Evolutionary conservation across 2,113 vertebrate genomes (phyloP).

Genomic region (Vidua macroura): DNA sequence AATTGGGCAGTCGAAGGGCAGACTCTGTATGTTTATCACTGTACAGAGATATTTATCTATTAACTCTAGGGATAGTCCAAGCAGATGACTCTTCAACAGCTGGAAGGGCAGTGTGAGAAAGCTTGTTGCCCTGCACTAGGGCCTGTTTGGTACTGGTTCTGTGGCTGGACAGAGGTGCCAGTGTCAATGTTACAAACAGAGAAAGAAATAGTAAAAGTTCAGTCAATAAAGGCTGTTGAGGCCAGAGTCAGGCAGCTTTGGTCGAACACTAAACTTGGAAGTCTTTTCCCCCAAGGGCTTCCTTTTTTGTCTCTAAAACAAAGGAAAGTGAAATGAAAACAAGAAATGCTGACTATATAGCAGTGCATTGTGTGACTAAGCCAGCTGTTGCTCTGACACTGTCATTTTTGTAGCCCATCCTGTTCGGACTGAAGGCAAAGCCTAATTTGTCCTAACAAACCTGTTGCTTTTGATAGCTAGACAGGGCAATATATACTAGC

Average conservation of each 20-base stretch:
- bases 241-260: background rate
- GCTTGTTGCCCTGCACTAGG: background rate
- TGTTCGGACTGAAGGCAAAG: background rate
- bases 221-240: background rate
- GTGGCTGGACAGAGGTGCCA: background rate
- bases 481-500: background rate
- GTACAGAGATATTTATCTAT: background rate
- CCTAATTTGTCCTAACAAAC: background rate
- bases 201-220: background rate
- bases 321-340: conserved; percentile 58
- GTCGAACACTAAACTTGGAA: conserved; percentile 31
- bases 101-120: background rate
- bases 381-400: background rate
- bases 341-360: background rate
- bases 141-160: background rate
- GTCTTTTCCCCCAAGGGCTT: background rate
- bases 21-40: background rate
- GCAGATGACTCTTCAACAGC: background rate
- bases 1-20: background rate
- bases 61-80: background rate
- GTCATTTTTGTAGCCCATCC: background rate
- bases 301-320: conserved; percentile 35
- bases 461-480: background rate
- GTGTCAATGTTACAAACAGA: background rate
- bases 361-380: background rate